Evolutionary conservation across 2,888 invertebrate genomes (phyloP), one percentile per base, ranked within the genome.

Genomic region (Leucophora obtusa): DNA sequence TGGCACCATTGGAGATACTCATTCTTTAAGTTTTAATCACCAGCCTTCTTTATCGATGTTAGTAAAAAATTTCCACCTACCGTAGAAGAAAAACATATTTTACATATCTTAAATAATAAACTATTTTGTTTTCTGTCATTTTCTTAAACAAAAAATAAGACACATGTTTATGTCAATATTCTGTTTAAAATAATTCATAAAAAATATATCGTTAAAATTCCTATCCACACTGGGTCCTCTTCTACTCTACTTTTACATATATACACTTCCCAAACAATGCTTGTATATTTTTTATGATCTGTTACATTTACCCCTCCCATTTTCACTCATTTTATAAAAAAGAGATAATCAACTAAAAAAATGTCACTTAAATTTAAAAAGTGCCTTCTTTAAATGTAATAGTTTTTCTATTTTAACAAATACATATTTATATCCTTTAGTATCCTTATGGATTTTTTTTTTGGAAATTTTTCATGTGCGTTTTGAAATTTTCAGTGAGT

Each of bases 221-320:
- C 75, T 54, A 47, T 56, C 11, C 24, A 56, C 43, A 51, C 71
- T 59, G 53, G 53, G 14, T 65, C 21, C 53, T 28, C 54, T 53
- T 5, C n/a, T 10, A 15, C 54, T 21, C 11, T 38, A 17, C 51
- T 59, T 28, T 14, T 50, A 47, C 73, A 28, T 21, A 21, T 21
- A 21, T 21, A 21, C 4, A 3, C n/a, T 21, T 68, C 59, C 14
- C 7, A 50, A 28, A 0, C 47, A 53, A 47, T 21, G n/a, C 50
- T 56, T 58, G 58, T 65, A 33, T 73, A 84, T 84, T 86, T 86
- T 87, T 85, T 86, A 86, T 83, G 87, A 87, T 84, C 86, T 86
- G 87, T 82, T 84, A 86, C 85, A 85, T 71, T 83, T 83, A 78
- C 75, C 58, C 73, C 70, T 51, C 81, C 81, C 70, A 66, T 28